These are phyloP conservation scores for Gymnodraco acuticeps DNA, from an alignment of 2,797 vertebrate genomes.

Conservation along the genomic window DNA sequence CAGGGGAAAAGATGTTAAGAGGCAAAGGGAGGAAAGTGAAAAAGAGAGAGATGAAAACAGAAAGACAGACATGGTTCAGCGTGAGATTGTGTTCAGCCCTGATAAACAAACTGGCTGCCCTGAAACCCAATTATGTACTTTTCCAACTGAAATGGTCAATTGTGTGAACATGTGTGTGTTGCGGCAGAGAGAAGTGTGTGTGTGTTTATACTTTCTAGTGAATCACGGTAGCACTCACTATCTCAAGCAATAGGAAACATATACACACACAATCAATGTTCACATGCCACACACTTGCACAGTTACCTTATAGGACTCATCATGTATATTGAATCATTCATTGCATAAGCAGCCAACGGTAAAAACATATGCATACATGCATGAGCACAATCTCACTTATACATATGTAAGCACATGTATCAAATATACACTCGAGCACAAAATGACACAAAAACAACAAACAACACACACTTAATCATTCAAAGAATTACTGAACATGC, in stretches of 20 bases:
- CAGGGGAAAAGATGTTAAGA: background rate
- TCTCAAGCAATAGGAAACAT: slow-evolving; percentile 7
- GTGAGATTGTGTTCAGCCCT: background rate
- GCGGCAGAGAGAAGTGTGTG: background rate
- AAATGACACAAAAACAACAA: slow-evolving; percentile 27
- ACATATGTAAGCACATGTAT: slow-evolving; percentile 14
- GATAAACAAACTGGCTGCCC: no score
- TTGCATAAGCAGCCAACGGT: slow-evolving; percentile 5
- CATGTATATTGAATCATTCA: slow-evolving; percentile 9
- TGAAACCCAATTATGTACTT: no score
- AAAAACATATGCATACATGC: background rate
- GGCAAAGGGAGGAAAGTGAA: background rate
- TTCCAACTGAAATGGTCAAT: no score
- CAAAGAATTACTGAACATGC: slow-evolving; percentile 37
- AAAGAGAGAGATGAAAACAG: background rate
- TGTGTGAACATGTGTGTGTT: no score
- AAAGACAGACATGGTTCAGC: background rate
- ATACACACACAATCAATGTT: background rate
- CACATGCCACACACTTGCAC: background rate
- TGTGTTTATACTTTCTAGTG: no score
- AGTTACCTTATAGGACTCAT: slow-evolving; percentile 2
- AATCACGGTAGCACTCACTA: background rate
- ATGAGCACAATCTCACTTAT: slow-evolving; percentile 3
- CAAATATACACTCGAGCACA: slow-evolving; percentile 14
- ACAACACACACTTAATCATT: slow-evolving; percentile 36